Conservation (phyloP, 2,888 invertebrate genomes). For the Epinotia demarniana region DNA sequence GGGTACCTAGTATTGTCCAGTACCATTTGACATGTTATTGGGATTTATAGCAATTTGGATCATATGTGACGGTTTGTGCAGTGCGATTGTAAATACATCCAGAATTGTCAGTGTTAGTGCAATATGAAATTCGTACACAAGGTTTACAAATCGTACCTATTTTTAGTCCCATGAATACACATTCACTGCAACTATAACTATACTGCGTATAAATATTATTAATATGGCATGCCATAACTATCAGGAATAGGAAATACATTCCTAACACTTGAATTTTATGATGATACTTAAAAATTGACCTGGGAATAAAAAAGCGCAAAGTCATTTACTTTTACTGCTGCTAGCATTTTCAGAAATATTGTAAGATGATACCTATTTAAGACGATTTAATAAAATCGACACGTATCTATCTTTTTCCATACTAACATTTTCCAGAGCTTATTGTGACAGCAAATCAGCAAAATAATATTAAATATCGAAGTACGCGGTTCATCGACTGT, state of each 20-base stretch:
- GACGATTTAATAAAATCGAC: no score
- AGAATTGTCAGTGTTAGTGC: conserved; percentile 30
- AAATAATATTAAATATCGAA: not conserved
- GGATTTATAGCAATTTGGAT: conserved; percentile 59
- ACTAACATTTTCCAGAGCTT: not conserved
- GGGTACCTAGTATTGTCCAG: conserved; percentile 62
- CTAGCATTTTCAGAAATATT: not conserved
- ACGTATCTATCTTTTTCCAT: not conserved
- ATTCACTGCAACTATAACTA: no score
- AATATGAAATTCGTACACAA: not conserved
- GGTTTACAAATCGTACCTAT: not conserved
- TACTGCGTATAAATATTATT: no score
- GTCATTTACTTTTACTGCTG: not conserved
- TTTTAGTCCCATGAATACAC: not conserved
- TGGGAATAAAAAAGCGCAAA: not conserved
- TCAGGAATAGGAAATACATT: no score
- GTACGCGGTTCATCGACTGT: conserved; percentile 1
- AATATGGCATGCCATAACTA: no score
- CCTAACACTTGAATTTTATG: no score
- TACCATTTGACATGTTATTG: conserved; percentile 57
- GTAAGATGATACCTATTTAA: no score
- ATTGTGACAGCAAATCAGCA: not conserved
- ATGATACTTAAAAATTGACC: no score
- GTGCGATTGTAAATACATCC: conserved; percentile 51
- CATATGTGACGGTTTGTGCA: conserved; percentile 60